Percentiles rank a stretch among this genome's conserved stretches.
Evolutionary conservation across 1,140 invertebrate genomes (phyloP).

Genomic region (Euborellia annulipes): DNA sequence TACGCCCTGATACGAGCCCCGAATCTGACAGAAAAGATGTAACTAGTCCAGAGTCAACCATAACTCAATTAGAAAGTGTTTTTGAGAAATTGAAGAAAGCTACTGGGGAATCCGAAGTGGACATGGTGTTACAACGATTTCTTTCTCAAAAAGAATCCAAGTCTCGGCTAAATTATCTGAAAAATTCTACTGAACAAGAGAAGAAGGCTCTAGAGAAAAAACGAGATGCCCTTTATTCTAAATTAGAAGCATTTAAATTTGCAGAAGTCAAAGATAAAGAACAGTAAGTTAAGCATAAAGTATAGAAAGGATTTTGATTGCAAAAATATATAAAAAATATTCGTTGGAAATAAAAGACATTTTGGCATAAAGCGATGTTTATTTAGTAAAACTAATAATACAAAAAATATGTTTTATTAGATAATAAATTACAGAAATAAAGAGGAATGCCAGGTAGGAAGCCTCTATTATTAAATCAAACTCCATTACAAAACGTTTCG

Average conservation of each 20-base stretch:
- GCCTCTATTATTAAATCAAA: too few species aligned
- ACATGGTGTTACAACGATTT: slow-evolving; percentile 57
- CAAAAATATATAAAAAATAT: too few species aligned
- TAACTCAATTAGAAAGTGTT: slow-evolving; percentile 41
- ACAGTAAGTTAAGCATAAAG: too few species aligned
- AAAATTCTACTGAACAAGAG: slow-evolving; percentile 49
- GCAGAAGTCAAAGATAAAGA: slow-evolving; percentile 61
- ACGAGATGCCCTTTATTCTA: slow-evolving; percentile 44
- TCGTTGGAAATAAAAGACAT: too few species aligned
- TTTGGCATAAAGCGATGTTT: too few species aligned
- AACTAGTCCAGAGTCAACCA: slow-evolving; percentile 23
- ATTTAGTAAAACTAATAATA: too few species aligned
- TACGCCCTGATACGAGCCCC: background rate
- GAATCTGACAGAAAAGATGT: slow-evolving; percentile 18
- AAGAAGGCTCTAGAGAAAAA: slow-evolving; percentile 50
- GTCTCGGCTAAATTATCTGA: slow-evolving; percentile 45
- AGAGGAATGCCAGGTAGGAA: too few species aligned
- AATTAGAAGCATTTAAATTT: slow-evolving; percentile 60
- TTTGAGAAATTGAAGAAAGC: slow-evolving; percentile 56
- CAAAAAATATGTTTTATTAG: too few species aligned
- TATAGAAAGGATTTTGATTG: too few species aligned
- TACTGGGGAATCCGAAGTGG: slow-evolving; percentile 53
- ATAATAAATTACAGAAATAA: too few species aligned
- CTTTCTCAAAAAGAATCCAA: slow-evolving; percentile 51
- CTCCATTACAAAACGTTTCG: too few species aligned